phyloP scores from a whole-genome alignment of 2,797 vertebrate genomes.

The Octomys mimax region DNA sequence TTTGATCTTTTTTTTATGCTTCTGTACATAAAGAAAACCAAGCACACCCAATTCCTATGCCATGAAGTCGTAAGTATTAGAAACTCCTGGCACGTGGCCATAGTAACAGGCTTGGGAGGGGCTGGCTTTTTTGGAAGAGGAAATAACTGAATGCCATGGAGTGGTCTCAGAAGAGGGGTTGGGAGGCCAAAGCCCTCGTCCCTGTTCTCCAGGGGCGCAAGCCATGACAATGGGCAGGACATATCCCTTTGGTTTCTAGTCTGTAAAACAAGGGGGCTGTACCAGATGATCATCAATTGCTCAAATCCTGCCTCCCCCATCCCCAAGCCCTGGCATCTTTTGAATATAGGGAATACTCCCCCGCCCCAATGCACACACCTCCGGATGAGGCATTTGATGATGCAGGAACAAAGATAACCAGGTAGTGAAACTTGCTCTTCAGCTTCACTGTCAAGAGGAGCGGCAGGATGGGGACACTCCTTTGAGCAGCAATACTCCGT shows the following conservation, averaged over 20 bases:
- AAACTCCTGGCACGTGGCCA: constrained; percentile 63
- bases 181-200: neutral
- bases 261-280: neutral
- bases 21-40: constrained; percentile 67
- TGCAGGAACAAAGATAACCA: neutral
- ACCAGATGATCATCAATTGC: constrained; percentile 17
- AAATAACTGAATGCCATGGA: constrained; percentile 42
- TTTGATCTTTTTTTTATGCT: constrained; percentile 77
- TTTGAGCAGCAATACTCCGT: neutral
- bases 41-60: constrained; percentile 53
- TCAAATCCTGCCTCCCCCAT: neutral
- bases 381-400: neutral
- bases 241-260: neutral
- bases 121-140: constrained; percentile 44
- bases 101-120: neutral
- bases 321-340: neutral
- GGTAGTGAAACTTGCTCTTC: neutral
- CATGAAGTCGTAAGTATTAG: constrained; percentile 56
- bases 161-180: neutral
- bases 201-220: neutral
- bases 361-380: neutral
- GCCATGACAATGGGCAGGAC: neutral
- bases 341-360: constrained; percentile 34
- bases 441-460: neutral
- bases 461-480: neutral